phyloP scores from a whole-genome alignment of 30 jellyfish, hydroid and myxozoan genomes.

The Euphysa ruthae region DNA sequence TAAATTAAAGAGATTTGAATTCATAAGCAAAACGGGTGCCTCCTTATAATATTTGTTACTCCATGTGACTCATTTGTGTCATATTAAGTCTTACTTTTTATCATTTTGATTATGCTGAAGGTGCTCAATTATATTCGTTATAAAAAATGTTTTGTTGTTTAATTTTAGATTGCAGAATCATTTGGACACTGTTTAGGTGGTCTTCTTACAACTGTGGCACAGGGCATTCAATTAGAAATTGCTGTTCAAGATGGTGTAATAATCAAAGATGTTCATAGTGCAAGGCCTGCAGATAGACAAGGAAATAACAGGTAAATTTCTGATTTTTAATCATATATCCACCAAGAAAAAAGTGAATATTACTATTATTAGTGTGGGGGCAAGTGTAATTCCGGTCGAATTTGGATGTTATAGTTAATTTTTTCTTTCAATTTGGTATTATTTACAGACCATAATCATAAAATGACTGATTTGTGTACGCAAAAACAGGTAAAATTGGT shows the following conservation, averaged over 20 bases:
- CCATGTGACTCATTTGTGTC: too few species aligned
- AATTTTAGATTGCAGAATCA: constrained; percentile 61
- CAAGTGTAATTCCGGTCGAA: too few species aligned
- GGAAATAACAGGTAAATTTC: background rate
- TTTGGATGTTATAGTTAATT: too few species aligned
- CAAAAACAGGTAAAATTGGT: too few species aligned
- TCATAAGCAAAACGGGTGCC: too few species aligned
- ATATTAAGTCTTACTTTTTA: background rate
- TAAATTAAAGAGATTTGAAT: too few species aligned
- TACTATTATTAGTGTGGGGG: too few species aligned
- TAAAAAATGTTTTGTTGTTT: background rate
- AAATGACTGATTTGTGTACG: too few species aligned
- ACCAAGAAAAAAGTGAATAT: too few species aligned
- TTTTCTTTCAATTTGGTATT: too few species aligned
- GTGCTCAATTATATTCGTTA: background rate
- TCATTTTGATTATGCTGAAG: background rate
- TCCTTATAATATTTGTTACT: too few species aligned
- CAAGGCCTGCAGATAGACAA: constrained; percentile 28
- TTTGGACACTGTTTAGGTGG: constrained; percentile 84
- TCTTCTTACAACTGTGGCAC: constrained; percentile 69
- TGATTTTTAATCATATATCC: background rate
- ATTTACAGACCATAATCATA: too few species aligned
- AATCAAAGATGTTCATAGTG: constrained; percentile 53
- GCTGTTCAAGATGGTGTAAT: constrained; percentile 45
- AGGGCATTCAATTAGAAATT: constrained; percentile 52